Base-by-base conservation (phyloP, 2,797 vertebrate species). In the Myotis myotis region DNA sequence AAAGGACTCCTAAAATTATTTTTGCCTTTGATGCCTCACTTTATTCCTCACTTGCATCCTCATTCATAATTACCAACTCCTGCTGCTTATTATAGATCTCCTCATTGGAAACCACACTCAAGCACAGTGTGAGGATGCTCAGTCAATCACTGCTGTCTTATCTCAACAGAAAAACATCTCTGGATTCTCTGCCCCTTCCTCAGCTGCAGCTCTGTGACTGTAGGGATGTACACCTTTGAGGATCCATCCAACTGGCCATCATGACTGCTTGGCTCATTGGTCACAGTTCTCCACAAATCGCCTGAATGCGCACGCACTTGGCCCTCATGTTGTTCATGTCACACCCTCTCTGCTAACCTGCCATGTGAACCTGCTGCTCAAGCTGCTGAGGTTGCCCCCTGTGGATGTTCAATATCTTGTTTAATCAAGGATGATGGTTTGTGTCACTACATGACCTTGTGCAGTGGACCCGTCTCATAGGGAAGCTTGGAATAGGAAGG, bases 41-140 rank as follows among this genome's bases (percentile, higher is more conserved):
- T 92, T n/a, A 36, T 76, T 89, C 30, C 62, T 86, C 71, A 76
- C 9, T 28, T n/a, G 15, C 2, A 87, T 22, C 38, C 30, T 78
- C 62, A 66, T 74, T 79, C 87, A 87, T 89, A 33, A 49, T 78
- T 57, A 84, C 33, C 19, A 53, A 75, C 20, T 87, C 49, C 49
- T 79, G 15, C n/a, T 70, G 41, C 28, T 74, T 36, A 44, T 74
- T 38, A 9, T 41, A 49, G 19, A 78, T 8, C 55, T 72, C 53
- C 15, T 74, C 30, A 25, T 11, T 66, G 49, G 71, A 76, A 92
- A 55, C 15, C 28, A 22, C 8, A 20, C 36, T 53, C 19, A 38
- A 28, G 60, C 17, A 6, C 0, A 0, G 4, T 12, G 10, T 11
- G 19, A 87, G 66, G 11, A 62, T 30, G 68, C 22, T 66, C 62